Base-by-base conservation (phyloP, 2,888 invertebrate genomes). In the Antheraea yamamai region DNA sequence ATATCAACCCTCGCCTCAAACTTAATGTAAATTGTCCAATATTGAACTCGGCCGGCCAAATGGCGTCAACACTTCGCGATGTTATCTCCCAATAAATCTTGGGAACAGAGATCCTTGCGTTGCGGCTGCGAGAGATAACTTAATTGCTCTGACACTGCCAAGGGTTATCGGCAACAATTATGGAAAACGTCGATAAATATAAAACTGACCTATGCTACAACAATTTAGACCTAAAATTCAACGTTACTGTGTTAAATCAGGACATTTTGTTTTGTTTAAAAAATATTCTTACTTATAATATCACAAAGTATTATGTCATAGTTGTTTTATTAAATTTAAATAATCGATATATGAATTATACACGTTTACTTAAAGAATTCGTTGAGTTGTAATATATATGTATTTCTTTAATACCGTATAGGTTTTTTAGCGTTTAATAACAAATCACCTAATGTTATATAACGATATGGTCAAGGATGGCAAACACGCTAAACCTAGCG, bases 21-120 rank as follows among this genome's bases (percentile, higher is more conserved):
- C 86, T 88, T 87, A 88, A 89, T 89, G 91, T 92, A 91, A 93
- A 94, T 92, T 92, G 92, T 91, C 89, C 91, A 92, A 93, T 90
- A 87, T 87, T 83, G 84, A 87, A 83, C 81, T 83, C 89, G 88
- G 89, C 87, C 87, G 87, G 87, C 91, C 92, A 93, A 93, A 93
- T 92, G 93, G 91, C 92, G 90, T 91, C 91, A 90, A 91, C 89
- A 88, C 87, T 90, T 89, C 86, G 87, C 82, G 90, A 91, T 89
- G 89, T 91, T 93, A 94, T 94, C 94, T 83, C 79, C 78, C 80
- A 86, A 86, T 87, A 85, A 89, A 92, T 92, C 92, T 91, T 85
- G 83, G 89, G 89, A 89, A 89, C 84, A 86, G 87, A 91, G 88
- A 91, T 88, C 86, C 84, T 83, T 81, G 84, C 85, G 89, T 84